Conservation (phyloP, 2,113 vertebrate genomes). For the Danio rerio region GRCz12tu NC_133189.1:3152501-3153000, state of each 20-base stretch:
- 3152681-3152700: too few species aligned
- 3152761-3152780: neutral
- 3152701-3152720: too few species aligned
- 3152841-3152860: conserved; percentile 68
- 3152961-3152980: conserved; percentile 52
- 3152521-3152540: too few species aligned
- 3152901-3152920: conserved; percentile 77
- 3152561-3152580: too few species aligned
- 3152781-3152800: neutral
- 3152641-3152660: too few species aligned
- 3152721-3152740: neutral
- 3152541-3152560: too few species aligned
- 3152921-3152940: conserved; percentile 59
- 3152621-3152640: too few species aligned
- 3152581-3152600: too few species aligned
- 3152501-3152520: too few species aligned
- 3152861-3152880: conserved; percentile 72
- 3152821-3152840: conserved; percentile 67
- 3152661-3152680: too few species aligned
- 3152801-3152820: conserved; percentile 52
- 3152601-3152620: too few species aligned
- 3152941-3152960: conserved; percentile 28
- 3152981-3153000: conserved; percentile 62
- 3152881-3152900: conserved; percentile 74
- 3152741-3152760: neutral